Base-by-base conservation (phyloP, 2,888 invertebrate species). In the Hirtodrosophila histrioides region DNA sequence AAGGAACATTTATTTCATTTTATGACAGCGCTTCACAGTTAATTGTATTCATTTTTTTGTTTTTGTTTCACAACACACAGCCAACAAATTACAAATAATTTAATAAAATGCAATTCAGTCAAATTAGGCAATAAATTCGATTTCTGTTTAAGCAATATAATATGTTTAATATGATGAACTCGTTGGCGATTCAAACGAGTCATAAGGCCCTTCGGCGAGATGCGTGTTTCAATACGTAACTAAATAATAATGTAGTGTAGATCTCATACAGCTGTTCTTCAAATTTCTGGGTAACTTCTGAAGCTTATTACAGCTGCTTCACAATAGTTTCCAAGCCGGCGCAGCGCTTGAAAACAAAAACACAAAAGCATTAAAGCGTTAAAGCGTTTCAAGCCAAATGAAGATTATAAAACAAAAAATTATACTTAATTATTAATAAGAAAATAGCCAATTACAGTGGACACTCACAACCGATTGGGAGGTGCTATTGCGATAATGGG, bases 1-100 rank as follows among this genome's bases (percentile, higher is more conserved):
- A 17, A 17, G 17, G 17, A 17, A 17, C 17, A 17, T 17, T 17
- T 17, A 17, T 17, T 17, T 17, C 1, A 17, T 17, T 17, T 17
- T 1, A 17, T 2, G 17, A 2, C 17, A 17, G 17, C 17, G 17
- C 17, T 17, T 1, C 10, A 27, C 36, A 41, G 53, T 23, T 43
- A 11, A 33, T 27, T 9, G 5, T 11, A 8, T 24, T 12, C 9
- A 17, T 1, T 17, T 33, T 36, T 4, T 23, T 31, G 9, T 29
- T 23, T n/a, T 6, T 5, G 27, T 27, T 27, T 27, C 3, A 5
- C 6, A 57, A 41, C 9, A 27, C 44, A 31, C 10, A n/a, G 37
- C 8, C 12, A 9, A 9, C 36, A 58, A 58, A n/a, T 58, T 17
- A 40, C 31, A 43, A 27, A 58, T 65, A 58, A 51, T 35, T 43